These are phyloP conservation scores for Argentina silus DNA, from an alignment of 2,797 vertebrate species.

Conservation along the genomic window DNA sequence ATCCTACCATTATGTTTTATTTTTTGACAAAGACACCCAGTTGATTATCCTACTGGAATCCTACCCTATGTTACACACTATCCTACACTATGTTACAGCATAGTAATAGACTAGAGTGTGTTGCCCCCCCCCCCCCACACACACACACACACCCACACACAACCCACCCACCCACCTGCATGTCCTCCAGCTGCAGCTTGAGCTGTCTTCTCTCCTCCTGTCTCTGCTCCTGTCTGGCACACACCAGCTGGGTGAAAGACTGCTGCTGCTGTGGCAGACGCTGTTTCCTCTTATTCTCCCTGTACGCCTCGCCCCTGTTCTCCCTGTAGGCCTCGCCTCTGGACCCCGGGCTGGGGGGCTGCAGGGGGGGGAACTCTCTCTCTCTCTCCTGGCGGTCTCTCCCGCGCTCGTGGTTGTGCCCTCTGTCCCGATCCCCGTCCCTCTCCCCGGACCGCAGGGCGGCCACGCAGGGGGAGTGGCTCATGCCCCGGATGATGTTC, in stretches of 20 bases:
- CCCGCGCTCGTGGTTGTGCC: neutral
- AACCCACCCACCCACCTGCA: conserved; percentile 78
- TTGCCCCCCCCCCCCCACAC: no score
- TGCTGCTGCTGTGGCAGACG: conserved; percentile 98
- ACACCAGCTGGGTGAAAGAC: conserved; percentile 97
- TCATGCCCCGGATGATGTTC: conserved; percentile 99
- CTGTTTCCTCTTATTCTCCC: conserved; percentile 99
- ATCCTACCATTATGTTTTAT: no score
- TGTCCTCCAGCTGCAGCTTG: conserved; percentile 98
- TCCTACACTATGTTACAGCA: no score
- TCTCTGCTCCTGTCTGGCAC: conserved; percentile 94
- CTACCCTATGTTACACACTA: no score
- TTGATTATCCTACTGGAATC: no score
- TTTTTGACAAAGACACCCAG: no score
- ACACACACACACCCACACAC: no score
- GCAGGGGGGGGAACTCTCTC: conserved; percentile 13
- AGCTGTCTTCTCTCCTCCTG: conserved; percentile 96
- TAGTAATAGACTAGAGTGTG: no score
- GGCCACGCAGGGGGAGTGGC: conserved; percentile 89
- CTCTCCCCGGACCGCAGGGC: conserved; percentile 51
- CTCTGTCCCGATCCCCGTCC: conserved; percentile 40
- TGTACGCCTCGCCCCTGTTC: conserved; percentile 82
- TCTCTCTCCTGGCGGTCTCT: conserved; percentile 40
- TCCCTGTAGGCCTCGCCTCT: conserved; percentile 36
- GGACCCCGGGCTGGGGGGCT: conserved; percentile 60